phyloP scores from a whole-genome alignment of 1,140 invertebrate species.

The Aphelinus atriplicis region DNA sequence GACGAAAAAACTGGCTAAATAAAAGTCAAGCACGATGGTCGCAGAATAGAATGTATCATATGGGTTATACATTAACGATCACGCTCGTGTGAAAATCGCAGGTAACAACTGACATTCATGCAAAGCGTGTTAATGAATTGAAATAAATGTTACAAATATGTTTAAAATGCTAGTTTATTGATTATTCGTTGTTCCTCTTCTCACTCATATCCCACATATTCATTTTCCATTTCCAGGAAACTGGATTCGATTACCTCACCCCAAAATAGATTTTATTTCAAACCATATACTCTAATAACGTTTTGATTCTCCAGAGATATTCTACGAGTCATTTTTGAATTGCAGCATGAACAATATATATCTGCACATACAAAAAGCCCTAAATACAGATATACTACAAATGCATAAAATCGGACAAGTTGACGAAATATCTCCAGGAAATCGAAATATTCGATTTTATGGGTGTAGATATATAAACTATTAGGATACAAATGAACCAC shows the following conservation, averaged over 20 bases:
- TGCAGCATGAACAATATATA: too few relatives aligned
- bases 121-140: conserved; percentile 56
- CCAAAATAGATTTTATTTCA: too few relatives aligned
- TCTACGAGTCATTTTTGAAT: too few relatives aligned
- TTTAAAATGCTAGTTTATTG: conserved; percentile 47
- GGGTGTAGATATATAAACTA: too few relatives aligned
- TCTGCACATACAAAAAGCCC: too few relatives aligned
- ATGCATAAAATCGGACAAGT: too few relatives aligned
- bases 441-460: too few relatives aligned
- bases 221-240: background rate
- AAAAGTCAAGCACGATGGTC: background rate
- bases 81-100: conserved; percentile 41
- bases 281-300: too few relatives aligned
- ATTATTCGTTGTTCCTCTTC: background rate
- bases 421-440: too few relatives aligned
- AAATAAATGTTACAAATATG: conserved; percentile 62
- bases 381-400: too few relatives aligned
- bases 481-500: too few relatives aligned
- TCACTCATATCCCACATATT: background rate
- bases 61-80: conserved; percentile 38
- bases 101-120: conserved; percentile 44
- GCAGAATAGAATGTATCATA: conserved; percentile 42
- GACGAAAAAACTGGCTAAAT: conserved; percentile 25
- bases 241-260: background rate
- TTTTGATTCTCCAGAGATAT: too few relatives aligned